These are phyloP conservation scores for Osmoderma eremita DNA, from an alignment of 2,888 invertebrate species.

Conservation along the genomic window DNA sequence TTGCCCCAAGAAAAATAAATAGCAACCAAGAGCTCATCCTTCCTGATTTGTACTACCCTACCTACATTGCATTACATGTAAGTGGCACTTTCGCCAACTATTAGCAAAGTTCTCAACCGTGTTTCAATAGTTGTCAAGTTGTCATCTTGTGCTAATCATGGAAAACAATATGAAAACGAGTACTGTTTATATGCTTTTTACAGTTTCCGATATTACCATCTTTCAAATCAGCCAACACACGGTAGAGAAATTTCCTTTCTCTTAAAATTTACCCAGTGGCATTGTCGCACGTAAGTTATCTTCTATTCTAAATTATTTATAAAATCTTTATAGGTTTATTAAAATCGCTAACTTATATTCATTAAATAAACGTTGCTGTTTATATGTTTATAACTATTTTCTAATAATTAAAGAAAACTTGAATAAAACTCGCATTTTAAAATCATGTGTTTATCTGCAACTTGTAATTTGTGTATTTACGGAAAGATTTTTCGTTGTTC, in stretches of 20 bases:
- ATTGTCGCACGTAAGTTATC: constrained; percentile 76
- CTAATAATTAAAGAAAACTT: not conserved
- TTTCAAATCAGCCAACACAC: not conserved
- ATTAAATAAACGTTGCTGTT: not conserved
- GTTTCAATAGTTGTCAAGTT: no score
- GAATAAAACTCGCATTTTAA: no score
- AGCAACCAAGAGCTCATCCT: no score
- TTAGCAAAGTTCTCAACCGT: no score
- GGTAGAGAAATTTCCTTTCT: constrained; percentile 4
- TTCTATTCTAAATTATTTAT: constrained; percentile 50
- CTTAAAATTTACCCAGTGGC: constrained; percentile 75
- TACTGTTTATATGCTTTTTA: not conserved
- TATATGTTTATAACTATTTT: not conserved
- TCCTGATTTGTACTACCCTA: no score
- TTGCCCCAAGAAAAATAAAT: no score
- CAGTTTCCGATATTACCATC: constrained; percentile 10
- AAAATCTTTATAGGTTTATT: constrained; percentile 49
- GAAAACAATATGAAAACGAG: no score
- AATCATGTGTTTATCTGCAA: not conserved
- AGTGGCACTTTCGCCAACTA: no score
- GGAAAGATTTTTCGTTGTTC: not conserved
- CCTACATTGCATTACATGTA: no score
- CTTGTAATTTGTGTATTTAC: not conserved
- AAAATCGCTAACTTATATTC: not conserved
- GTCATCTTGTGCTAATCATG: no score